phyloP scores from a whole-genome alignment of 2,797 vertebrate genomes.

The Tokudaia tokunoshimensis region DNA sequence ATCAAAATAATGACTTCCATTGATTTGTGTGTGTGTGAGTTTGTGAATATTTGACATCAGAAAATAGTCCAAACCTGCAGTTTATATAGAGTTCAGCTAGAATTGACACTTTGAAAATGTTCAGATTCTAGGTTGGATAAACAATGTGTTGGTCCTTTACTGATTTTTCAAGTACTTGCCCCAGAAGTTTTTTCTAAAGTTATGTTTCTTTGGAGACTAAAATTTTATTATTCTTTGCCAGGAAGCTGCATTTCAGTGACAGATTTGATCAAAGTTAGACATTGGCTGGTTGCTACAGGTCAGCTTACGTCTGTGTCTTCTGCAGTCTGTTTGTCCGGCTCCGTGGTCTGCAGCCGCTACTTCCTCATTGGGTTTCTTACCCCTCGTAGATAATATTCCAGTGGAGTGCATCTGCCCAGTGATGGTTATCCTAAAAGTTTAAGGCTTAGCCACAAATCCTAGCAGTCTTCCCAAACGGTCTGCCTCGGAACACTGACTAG shows the following conservation, averaged over 20 bases:
- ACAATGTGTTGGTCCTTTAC: constrained; percentile 62
- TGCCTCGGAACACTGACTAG: constrained; percentile 10
- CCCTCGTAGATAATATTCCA: constrained; percentile 29
- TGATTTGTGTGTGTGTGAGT: constrained; percentile 3
- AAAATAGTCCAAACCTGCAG: constrained; percentile 53
- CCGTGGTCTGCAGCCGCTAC: not conserved
- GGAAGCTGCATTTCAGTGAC: constrained; percentile 70
- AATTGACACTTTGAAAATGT: constrained; percentile 28
- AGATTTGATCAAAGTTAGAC: constrained; percentile 68
- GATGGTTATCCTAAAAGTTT: constrained; percentile 58
- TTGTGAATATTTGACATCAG: constrained; percentile 42
- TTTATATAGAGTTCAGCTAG: constrained; percentile 48
- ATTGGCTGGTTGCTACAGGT: constrained; percentile 66
- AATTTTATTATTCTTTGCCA: constrained; percentile 69
- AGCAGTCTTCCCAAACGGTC: not conserved
- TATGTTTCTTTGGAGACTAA: constrained; percentile 66
- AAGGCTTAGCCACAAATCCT: constrained; percentile 48
- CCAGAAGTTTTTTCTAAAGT: constrained; percentile 44
- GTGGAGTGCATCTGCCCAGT: not conserved
- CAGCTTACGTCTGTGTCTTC: constrained; percentile 50
- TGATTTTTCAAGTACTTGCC: constrained; percentile 67
- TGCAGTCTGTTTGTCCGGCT: constrained; percentile 13
- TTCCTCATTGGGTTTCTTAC: constrained; percentile 32
- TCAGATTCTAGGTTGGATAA: constrained; percentile 54
- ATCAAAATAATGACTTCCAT: constrained; percentile 72